Evolutionary conservation across 2,888 invertebrate genomes (phyloP), one percentile per base, ranked within the genome.

Genomic region (Limnephilus auricula): DNA sequence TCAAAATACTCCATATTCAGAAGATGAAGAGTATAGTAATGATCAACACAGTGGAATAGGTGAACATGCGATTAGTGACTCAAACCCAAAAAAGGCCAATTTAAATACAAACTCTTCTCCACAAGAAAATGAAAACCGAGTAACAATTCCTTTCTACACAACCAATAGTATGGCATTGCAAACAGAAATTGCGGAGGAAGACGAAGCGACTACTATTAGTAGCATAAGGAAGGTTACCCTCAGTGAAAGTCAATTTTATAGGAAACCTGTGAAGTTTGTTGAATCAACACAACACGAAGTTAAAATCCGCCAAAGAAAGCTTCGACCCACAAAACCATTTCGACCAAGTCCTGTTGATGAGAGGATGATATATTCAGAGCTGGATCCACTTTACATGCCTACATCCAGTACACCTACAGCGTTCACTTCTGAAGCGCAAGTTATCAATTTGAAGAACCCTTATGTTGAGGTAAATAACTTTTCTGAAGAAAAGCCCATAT

Each of bases 301-400:
- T 10, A 83, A 84, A 83, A 90, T 15, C 31, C 50, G 37, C 9
- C 87, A 79, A 89, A 91, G 94, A 94, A 25, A 95, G 80, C 79
- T 89, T 30, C 90, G 91, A 93, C 93, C 94, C 9, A 95, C 95
- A 93, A 96, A 96, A 45, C 93, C 92, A 25, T 94, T 93, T 93
- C 90, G 90, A 94, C 94, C 94, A 94, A 94, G 94, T 94, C 94
- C 92, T 92, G 93, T 92, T 94, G 95, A 94, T 93, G 94, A 94
- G 0, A 93, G 93, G 10, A 94, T 95, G 84, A 94, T 94, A 87
- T 96, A 95, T 93, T 96, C 96, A 0, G 96, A 96, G 93, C 95
- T 95, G 34, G 96, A 96, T 94, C 96, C 96, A 9, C 93, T 96
- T 79, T 96, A 95, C 92, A 93, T 93, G 91, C 92, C 93, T 0